Percentiles rank a stretch among this genome's conserved stretches.
Conservation (phyloP, 2,888 invertebrate genomes). For the Anoplius nigerrimus region DNA sequence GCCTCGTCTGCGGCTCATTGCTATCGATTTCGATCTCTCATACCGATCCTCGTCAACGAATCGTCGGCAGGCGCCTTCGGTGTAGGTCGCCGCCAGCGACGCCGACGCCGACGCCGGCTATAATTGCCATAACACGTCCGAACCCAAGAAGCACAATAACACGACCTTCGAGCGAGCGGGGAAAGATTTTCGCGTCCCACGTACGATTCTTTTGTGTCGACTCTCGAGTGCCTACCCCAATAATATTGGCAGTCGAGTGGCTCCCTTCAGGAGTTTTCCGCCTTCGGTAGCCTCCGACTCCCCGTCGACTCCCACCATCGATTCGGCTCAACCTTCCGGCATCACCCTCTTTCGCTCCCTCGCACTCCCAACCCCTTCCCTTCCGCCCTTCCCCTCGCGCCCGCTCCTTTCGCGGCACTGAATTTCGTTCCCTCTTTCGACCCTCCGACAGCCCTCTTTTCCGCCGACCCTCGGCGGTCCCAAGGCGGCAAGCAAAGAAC, state of each 20-base stretch:
- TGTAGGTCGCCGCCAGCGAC: too few relatives aligned
- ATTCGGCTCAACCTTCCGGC: neutral
- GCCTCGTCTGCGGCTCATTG: too few relatives aligned
- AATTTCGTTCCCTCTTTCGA: constrained; percentile 29
- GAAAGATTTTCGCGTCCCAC: neutral
- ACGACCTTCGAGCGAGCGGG: too few relatives aligned
- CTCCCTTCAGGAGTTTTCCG: constrained; percentile 68
- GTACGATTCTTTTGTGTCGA: constrained; percentile 9
- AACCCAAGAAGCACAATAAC: too few relatives aligned
- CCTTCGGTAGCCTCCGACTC: constrained; percentile 48
- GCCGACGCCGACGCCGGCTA: too few relatives aligned
- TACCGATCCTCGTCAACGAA: too few relatives aligned
- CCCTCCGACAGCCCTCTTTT: constrained; percentile 34
- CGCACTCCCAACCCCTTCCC: constrained; percentile 31
- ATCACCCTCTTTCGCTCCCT: constrained; percentile 24
- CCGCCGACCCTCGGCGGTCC: constrained; percentile 46
- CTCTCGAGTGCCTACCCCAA: constrained; percentile 65
- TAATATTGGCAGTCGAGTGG: constrained; percentile 69
- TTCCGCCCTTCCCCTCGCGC: constrained; percentile 16
- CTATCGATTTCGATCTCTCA: too few relatives aligned
- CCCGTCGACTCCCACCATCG: constrained; percentile 4
- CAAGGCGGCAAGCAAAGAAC: constrained; percentile 62
- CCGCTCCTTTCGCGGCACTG: constrained; percentile 20
- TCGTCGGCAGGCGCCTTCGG: too few relatives aligned
- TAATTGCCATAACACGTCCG: too few relatives aligned